phyloP scores from a whole-genome alignment of 2,797 vertebrate genomes.

The Hipposideros larvatus region DNA sequence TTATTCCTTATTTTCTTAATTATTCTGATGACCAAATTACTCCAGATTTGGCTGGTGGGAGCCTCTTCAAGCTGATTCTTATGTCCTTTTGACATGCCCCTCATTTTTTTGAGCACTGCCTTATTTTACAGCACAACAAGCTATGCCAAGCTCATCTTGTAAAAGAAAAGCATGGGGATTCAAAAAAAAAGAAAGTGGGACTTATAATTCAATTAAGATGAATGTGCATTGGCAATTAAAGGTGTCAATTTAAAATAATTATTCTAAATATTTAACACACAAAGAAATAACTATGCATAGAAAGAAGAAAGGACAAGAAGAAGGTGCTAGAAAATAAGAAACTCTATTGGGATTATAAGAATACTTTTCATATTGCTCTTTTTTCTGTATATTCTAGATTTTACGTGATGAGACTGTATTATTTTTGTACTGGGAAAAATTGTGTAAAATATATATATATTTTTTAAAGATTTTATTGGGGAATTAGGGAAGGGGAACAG shows the following conservation, averaged over 20 bases:
- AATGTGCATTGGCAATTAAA: neutral
- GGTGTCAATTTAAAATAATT: neutral
- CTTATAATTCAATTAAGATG: neutral
- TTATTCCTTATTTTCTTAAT: neutral
- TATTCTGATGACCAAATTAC: neutral
- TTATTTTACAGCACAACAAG: neutral
- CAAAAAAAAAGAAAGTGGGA: neutral
- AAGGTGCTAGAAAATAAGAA: constrained; percentile 31
- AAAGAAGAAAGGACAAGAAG: neutral
- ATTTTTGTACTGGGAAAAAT: neutral
- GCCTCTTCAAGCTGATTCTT: neutral
- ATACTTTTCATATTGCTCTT: neutral
- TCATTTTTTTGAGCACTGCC: neutral
- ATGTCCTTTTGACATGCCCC: neutral
- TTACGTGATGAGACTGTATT: neutral
- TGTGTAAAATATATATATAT: neutral
- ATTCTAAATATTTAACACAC: neutral
- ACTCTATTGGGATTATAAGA: neutral
- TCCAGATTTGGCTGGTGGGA: neutral
- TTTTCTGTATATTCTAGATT: neutral
- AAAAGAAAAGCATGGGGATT: neutral
- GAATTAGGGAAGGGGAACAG: too few species aligned
- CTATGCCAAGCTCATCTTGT: neutral
- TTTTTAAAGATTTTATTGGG: too few species aligned
- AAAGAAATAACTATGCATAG: neutral